Evolutionary conservation across 2,113 vertebrate species (phyloP).

Genomic region (Athene noctua): DNA sequence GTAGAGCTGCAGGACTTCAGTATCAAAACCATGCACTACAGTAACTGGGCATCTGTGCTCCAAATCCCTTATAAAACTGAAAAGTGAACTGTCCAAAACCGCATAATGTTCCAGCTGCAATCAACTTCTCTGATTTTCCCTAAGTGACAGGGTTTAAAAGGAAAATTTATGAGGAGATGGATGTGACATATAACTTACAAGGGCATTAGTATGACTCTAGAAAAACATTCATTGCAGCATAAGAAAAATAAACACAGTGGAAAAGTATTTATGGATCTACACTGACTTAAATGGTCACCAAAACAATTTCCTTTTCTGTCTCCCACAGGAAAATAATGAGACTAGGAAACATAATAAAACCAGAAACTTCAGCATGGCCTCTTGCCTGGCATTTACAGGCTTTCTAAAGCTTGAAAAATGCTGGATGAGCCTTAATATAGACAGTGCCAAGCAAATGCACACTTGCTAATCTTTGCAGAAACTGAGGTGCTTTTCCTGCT

Average conservation of each 20-base stretch:
- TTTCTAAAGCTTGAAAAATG: background rate
- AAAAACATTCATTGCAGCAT: background rate
- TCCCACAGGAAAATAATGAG: background rate
- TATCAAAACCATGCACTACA: background rate
- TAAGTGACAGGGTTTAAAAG: background rate
- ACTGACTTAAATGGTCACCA: background rate
- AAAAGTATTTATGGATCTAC: conserved; percentile 1
- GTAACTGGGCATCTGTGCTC: background rate
- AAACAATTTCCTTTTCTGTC: conserved; percentile 3
- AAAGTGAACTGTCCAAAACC: background rate
- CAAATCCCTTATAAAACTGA: background rate
- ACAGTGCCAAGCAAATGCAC: background rate
- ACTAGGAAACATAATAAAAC: background rate
- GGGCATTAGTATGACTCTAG: background rate
- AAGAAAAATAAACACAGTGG: conserved; percentile 11
- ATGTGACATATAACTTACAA: background rate
- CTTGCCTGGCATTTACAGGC: background rate
- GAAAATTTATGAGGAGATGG: conserved; percentile 25
- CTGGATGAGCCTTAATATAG: background rate
- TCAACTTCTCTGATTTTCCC: background rate
- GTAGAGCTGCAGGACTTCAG: background rate
- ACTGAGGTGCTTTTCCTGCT: background rate
- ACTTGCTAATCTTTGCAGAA: background rate
- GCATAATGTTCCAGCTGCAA: background rate
- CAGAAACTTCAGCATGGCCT: background rate